Conservation (phyloP, 1,140 invertebrate species). For the Drosophila murphyi region DNA sequence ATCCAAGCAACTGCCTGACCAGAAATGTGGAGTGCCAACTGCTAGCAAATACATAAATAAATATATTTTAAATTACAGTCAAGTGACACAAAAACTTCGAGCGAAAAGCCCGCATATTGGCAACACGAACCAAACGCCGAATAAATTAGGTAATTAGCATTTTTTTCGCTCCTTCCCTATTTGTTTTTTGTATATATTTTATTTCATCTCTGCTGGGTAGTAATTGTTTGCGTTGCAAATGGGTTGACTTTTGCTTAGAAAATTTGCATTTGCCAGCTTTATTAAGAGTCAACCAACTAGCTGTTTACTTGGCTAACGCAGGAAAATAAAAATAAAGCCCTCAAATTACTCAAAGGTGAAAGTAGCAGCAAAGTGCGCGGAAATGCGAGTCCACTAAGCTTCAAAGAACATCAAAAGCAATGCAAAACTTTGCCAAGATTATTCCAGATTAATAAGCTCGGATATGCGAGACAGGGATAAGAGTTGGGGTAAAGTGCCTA, state of each 20-base stretch:
- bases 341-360: slow-evolving; percentile 36
- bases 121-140: slow-evolving; percentile 12
- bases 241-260: slow-evolving; percentile 27
- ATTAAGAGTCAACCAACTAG: slow-evolving; percentile 24
- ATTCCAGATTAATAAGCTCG: slow-evolving; percentile 15
- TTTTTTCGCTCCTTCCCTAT: slow-evolving; percentile 14
- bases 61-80: slow-evolving; percentile 51
- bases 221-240: slow-evolving; percentile 39
- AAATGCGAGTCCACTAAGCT: slow-evolving; percentile 28
- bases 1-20: slow-evolving; percentile 1
- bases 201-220: slow-evolving; percentile 20
- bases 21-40: background rate
- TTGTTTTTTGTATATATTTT: background rate
- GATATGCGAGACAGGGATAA: slow-evolving; percentile 2
- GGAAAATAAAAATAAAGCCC: background rate
- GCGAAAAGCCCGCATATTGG: slow-evolving; percentile 29
- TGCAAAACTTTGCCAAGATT: slow-evolving; percentile 22
- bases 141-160: slow-evolving; percentile 79
- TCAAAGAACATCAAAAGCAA: slow-evolving; percentile 42
- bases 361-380: slow-evolving; percentile 19
- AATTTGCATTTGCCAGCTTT: slow-evolving; percentile 45
- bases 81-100: slow-evolving; percentile 40
- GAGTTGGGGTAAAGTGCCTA: slow-evolving; percentile 3
- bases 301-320: slow-evolving; percentile 25
- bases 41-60: slow-evolving; percentile 43